These are phyloP conservation scores for Drosophila varians DNA, from an alignment of 1,140 invertebrate genomes.

Conservation along the genomic window DNA sequence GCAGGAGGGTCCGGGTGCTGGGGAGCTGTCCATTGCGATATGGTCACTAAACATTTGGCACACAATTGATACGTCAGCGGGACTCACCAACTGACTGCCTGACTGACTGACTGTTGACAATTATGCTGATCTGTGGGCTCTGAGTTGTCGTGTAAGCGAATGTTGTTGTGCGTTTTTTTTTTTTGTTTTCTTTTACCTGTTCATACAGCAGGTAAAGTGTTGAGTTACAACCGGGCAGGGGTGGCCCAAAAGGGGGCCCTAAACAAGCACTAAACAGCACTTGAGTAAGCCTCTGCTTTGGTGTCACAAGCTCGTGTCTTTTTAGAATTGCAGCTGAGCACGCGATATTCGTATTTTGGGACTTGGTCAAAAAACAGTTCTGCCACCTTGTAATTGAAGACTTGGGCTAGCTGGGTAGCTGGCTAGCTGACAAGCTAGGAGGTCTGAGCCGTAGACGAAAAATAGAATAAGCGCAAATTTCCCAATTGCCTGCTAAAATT, in stretches of 20 bases:
- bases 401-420: neutral
- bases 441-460: conserved; percentile 3
- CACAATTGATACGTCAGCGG: conserved; percentile 78
- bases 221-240: conserved; percentile 42
- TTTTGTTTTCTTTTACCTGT: conserved; percentile 28
- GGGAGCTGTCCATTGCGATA: conserved; percentile 63
- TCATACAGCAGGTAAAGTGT: conserved; percentile 17
- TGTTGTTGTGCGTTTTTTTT: conserved; percentile 7
- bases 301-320: conserved; percentile 53
- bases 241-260: neutral
- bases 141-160: conserved; percentile 13
- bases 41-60: conserved; percentile 80
- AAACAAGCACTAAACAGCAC: neutral
- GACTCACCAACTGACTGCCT: conserved; percentile 6
- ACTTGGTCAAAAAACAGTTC: neutral
- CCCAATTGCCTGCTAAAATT: conserved; percentile 54
- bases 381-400: conserved; percentile 3
- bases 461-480: conserved; percentile 38
- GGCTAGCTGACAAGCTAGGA: conserved; percentile 5
- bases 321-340: conserved; percentile 60
- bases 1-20: neutral
- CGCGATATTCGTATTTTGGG: conserved; percentile 38
- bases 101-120: conserved; percentile 55
- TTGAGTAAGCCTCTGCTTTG: conserved; percentile 12
- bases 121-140: conserved; percentile 59